Evolutionary conservation across 2,797 vertebrate species (phyloP).

Genomic region (Xerus rutilus): DNA sequence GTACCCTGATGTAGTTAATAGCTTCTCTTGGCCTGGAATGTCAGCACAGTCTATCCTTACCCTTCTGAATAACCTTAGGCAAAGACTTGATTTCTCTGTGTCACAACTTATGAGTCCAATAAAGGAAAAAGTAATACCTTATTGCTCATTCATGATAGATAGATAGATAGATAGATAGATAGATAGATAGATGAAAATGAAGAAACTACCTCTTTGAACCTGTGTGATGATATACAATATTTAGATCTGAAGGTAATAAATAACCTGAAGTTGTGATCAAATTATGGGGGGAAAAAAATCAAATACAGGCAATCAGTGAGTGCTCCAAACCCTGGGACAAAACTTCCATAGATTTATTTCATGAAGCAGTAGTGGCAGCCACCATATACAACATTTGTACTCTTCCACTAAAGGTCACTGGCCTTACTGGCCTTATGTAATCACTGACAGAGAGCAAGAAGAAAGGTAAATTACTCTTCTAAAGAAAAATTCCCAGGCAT

Average conservation of each 20-base stretch:
- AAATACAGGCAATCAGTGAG: neutral
- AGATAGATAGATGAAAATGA: neutral
- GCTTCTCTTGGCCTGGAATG: neutral
- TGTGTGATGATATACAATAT: neutral
- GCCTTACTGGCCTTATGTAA: slow-evolving; percentile 7
- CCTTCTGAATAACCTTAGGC: neutral
- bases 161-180: too few species aligned
- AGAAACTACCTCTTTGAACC: slow-evolving; percentile 53
- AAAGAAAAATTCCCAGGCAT: slow-evolving; percentile 23
- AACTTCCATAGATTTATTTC: slow-evolving; percentile 29
- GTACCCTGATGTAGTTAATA: neutral
- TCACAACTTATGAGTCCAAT: neutral
- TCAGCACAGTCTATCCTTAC: neutral
- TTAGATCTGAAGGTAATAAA: slow-evolving; percentile 32
- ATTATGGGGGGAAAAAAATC: neutral
- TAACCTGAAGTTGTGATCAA: slow-evolving; percentile 38
- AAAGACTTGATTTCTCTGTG: slow-evolving; percentile 57
- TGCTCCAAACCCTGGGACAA: slow-evolving; percentile 35
- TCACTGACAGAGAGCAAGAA: neutral
- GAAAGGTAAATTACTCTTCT: slow-evolving; percentile 24
- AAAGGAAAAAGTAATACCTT: slow-evolving; percentile 33
- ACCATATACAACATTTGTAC: neutral
- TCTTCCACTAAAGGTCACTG: neutral
- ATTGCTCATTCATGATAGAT: neutral
- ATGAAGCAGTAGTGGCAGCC: slow-evolving; percentile 12